These are phyloP conservation scores for Hylia prasina DNA, from an alignment of 2,113 vertebrate genomes.

Conservation along the genomic window DNA sequence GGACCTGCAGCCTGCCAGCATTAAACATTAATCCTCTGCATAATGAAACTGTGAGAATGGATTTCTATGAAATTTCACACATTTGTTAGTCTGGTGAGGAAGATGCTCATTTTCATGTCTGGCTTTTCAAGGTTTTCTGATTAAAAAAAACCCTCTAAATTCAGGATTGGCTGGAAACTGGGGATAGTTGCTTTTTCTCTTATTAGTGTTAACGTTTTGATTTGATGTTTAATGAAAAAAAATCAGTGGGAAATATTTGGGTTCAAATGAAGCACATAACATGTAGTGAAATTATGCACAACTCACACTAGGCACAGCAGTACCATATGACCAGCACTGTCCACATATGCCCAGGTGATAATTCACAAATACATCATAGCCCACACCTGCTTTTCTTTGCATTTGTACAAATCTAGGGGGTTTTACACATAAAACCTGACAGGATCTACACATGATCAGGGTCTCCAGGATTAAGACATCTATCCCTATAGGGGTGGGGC, in stretches of 20 bases:
- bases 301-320: neutral
- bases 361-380: neutral
- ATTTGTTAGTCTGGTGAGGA: constrained; percentile 48
- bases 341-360: neutral
- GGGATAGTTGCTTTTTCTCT: neutral
- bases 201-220: neutral
- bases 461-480: neutral
- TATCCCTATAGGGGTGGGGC: rapidly evolving
- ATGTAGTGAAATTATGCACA: neutral
- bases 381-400: neutral
- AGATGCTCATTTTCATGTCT: constrained; percentile 55
- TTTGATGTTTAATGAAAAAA: neutral
- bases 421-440: neutral
- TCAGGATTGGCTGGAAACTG: neutral
- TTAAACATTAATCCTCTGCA: constrained; percentile 63
- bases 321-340: neutral
- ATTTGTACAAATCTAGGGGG: neutral
- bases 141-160: constrained; percentile 4
- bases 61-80: constrained; percentile 63
- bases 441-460: neutral
- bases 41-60: constrained; percentile 62
- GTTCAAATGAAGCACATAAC: neutral
- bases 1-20: constrained; percentile 18
- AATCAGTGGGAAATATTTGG: neutral
- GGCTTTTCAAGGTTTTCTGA: constrained; percentile 21